phyloP scores from a whole-genome alignment of 2,113 vertebrate genomes.

The Oreochromis tanganicae region DNA sequence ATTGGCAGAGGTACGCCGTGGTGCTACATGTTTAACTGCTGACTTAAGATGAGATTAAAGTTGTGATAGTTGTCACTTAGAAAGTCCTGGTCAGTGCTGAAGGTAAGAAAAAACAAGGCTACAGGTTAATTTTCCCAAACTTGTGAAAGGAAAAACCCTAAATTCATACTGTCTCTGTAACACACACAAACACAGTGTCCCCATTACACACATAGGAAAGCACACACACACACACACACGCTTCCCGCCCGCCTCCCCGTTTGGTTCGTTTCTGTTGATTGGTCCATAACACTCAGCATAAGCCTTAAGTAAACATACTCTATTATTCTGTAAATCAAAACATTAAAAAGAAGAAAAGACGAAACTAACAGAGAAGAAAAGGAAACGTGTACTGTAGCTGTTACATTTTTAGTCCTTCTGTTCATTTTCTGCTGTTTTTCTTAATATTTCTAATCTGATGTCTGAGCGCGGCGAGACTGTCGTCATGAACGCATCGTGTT shows the following conservation, averaged over 20 bases:
- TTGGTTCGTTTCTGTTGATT: slow-evolving; percentile 8
- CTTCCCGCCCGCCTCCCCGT: neutral
- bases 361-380: slow-evolving; percentile 36
- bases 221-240: neutral
- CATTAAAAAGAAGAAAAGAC: neutral
- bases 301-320: slow-evolving; percentile 74
- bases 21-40: neutral
- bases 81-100: neutral
- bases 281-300: slow-evolving; percentile 57
- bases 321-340: slow-evolving; percentile 60
- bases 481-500: slow-evolving; percentile 43
- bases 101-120: neutral
- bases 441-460: slow-evolving; percentile 65
- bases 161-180: neutral
- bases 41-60: neutral
- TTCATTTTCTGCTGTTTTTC: slow-evolving; percentile 61
- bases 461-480: slow-evolving; percentile 38
- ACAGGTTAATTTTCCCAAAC: neutral
- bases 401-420: slow-evolving; percentile 54
- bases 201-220: neutral
- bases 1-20: neutral
- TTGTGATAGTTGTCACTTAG: neutral
- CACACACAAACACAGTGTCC: neutral
- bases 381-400: slow-evolving; percentile 64
- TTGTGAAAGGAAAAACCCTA: neutral